Evolutionary conservation across 2,888 invertebrate species (phyloP), one percentile per base, ranked within the genome.

Genomic region (Seira musarum): DNA sequence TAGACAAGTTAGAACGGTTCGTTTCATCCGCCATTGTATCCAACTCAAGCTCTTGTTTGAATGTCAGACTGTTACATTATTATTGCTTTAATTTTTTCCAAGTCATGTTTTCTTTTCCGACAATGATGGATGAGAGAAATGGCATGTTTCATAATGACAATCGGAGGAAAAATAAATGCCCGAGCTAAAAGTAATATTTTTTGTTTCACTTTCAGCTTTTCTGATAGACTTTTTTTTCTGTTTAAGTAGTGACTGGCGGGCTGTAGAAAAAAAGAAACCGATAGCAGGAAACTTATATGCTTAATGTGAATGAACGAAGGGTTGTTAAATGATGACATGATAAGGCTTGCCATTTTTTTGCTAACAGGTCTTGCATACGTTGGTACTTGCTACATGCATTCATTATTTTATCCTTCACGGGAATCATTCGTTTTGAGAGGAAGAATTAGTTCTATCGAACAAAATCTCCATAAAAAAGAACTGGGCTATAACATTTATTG

Each of bases 81-180:
- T 17, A n/a, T 5, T 46, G 19, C 30, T 46, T n/a, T 13, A 22
- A 21, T 25, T 64, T 64, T 8, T 25, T 25, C 24, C 63, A 30
- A 30, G 19, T 61, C n/a, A 35, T 25, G 49, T 53, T 21, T 69
- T 57, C 25, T n/a, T 53, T 69, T n/a, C 17, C 60, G 61, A 70
- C 61, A 70, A 21, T 70, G 70, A 70, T 70, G 61, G 61, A 70
- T 70, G 70, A 61, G 70, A 61, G n/a, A 40, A 70, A 57, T 70
- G 40, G 70, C 60, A 30, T 60, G 30, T 60, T 57, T 70, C 53
- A 60, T 61, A 70, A 70, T 61, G 6, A 53, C 3, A 53, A 17
- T 13, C 53, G 3, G 2, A 53, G 13, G 53, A 53, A 53, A 53
- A 53, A 53, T 53, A 53, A 8, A 53, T 3, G 53, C 53, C 3